phyloP scores from a whole-genome alignment of 2,888 invertebrate species.

The Tribolium freemani region DNA sequence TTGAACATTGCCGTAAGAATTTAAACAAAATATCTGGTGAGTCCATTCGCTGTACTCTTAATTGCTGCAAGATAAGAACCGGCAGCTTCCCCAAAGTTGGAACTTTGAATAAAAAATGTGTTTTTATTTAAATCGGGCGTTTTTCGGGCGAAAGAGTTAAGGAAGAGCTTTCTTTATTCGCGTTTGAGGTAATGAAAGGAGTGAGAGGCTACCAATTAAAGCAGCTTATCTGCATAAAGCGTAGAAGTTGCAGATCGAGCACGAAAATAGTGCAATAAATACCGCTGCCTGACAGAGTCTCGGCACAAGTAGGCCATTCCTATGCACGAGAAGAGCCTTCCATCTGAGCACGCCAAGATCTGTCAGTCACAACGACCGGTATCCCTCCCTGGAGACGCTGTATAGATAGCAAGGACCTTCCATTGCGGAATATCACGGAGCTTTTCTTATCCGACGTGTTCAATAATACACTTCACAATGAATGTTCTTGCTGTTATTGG shows the following conservation, averaged over 20 bases:
- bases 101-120: constrained; percentile 8
- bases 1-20: background rate
- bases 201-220: constrained; percentile 62
- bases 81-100: background rate
- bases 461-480: constrained; percentile 37
- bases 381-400: constrained; percentile 60
- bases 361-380: constrained; percentile 68
- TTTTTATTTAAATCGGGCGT: background rate
- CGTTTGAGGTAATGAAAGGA: constrained; percentile 41
- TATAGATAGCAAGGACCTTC: constrained; percentile 43
- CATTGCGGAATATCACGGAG: constrained; percentile 39
- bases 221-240: constrained; percentile 67
- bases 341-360: constrained; percentile 68
- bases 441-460: constrained; percentile 40
- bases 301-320: constrained; percentile 67
- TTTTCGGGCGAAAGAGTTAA: background rate
- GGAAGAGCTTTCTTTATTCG: constrained; percentile 21
- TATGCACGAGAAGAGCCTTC: constrained; percentile 67
- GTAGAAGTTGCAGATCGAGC: constrained; percentile 62
- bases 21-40: background rate
- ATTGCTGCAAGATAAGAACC: constrained; percentile 9
- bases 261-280: constrained; percentile 63
- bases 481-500: constrained; percentile 13
- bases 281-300: constrained; percentile 63
- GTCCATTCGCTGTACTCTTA: background rate